These are phyloP conservation scores for Myopa tessellatipennis DNA, from an alignment of 2,888 invertebrate species.

Conservation along the genomic window DNA sequence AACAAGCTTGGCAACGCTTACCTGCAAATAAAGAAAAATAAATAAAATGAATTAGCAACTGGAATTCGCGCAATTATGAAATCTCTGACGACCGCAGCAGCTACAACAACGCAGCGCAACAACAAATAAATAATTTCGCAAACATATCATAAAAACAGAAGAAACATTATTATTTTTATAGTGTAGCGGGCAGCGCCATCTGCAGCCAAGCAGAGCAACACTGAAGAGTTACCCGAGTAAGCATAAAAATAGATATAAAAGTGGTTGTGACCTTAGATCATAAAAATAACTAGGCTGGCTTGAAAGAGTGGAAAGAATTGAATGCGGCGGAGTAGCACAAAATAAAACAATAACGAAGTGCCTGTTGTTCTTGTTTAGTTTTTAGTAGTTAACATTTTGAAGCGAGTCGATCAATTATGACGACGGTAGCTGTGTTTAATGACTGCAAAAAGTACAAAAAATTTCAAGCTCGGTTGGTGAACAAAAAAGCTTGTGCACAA, in stretches of 20 bases:
- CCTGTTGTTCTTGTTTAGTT: not conserved
- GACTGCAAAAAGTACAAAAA: not conserved
- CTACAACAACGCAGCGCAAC: conserved; percentile 16
- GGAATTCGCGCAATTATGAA: conserved; percentile 7
- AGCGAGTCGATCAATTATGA: not conserved
- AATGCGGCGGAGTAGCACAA: too few relatives aligned
- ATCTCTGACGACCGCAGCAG: not conserved
- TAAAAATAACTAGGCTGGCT: conserved; percentile 11
- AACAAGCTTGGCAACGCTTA: conserved; percentile 37
- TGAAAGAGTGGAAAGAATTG: too few relatives aligned
- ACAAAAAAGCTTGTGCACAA: conserved; percentile 19
- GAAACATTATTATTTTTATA: conserved; percentile 32
- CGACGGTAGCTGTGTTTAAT: conserved; percentile 18
- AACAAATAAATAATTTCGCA: conserved; percentile 27
- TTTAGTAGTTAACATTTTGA: too few relatives aligned
- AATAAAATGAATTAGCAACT: conserved; percentile 32
- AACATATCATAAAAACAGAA: conserved; percentile 29
- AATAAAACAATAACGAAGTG: not conserved
- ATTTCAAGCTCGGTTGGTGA: not conserved
- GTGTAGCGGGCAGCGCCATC: conserved; percentile 41
- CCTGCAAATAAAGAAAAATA: conserved; percentile 34
- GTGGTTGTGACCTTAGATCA: conserved; percentile 44
- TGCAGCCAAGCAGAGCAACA: conserved; percentile 24
- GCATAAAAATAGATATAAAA: conserved; percentile 26
- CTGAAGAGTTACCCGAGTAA: not conserved